Percentiles rank a stretch among this genome's conserved stretches.
Evolutionary conservation across 2,888 invertebrate species (phyloP).

Genomic region (Choristoneura rosaceana): DNA sequence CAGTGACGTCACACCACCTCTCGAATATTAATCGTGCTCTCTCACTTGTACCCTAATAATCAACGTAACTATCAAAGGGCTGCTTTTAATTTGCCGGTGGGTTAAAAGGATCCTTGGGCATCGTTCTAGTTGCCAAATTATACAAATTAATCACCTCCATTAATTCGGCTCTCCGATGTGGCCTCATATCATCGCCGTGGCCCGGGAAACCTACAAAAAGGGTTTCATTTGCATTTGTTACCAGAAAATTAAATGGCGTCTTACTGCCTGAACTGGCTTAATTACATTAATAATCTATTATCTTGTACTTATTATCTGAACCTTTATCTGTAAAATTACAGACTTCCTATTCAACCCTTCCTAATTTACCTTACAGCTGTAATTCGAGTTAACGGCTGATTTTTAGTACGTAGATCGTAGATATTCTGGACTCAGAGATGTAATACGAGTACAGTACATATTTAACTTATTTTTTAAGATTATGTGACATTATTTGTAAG

Average conservation of each 20-base stretch:
- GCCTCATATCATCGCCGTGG: slow-evolving; percentile 61
- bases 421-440: slow-evolving; percentile 13
- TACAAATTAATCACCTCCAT: slow-evolving; percentile 60
- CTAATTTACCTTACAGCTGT: slow-evolving; percentile 5
- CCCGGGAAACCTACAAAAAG: slow-evolving; percentile 31
- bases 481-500: too few species aligned
- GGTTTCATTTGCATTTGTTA: slow-evolving; percentile 38
- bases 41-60: slow-evolving; percentile 61
- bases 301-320: slow-evolving; percentile 25
- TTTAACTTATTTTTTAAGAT: slow-evolving; percentile 6
- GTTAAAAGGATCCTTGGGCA: slow-evolving; percentile 57
- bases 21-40: slow-evolving; percentile 69
- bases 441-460: not conserved
- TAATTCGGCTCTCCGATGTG: slow-evolving; percentile 61
- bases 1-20: slow-evolving; percentile 59
- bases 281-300: slow-evolving; percentile 41
- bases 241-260: slow-evolving; percentile 35
- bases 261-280: slow-evolving; percentile 22
- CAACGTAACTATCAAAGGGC: slow-evolving; percentile 60
- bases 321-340: slow-evolving; percentile 33
- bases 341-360: slow-evolving; percentile 8
- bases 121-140: slow-evolving; percentile 64
- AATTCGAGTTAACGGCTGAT: slow-evolving; percentile 14
- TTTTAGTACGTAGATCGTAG: slow-evolving; percentile 9
- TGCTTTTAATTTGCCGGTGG: slow-evolving; percentile 51